Percentiles rank a stretch among this genome's conserved stretches.
These are phyloP conservation scores for Peromyscus maniculatus DNA, from an alignment of 2,113 vertebrate species.

Conservation along the genomic window DNA sequence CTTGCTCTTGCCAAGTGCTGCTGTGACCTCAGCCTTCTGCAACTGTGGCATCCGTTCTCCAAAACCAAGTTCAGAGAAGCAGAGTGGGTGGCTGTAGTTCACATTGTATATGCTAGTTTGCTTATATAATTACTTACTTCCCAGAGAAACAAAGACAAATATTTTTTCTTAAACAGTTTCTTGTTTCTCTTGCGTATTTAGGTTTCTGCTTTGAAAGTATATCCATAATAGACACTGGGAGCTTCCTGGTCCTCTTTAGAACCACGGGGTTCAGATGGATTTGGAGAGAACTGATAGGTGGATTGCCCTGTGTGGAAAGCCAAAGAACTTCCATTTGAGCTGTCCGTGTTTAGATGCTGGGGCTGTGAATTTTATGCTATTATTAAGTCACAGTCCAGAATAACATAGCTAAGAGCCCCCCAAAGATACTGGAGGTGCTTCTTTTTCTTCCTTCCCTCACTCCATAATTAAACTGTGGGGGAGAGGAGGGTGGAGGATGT, in stretches of 20 bases:
- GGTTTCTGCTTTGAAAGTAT: constrained; percentile 26
- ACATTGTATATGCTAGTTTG: background rate
- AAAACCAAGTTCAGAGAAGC: background rate
- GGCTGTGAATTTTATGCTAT: background rate
- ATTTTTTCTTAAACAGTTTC: background rate
- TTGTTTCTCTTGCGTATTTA: constrained; percentile 13
- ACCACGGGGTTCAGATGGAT: background rate
- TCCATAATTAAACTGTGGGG: constrained; percentile 8
- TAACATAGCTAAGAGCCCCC: background rate
- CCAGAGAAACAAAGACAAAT: background rate
- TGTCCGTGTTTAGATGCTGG: background rate
- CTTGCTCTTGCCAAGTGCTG: background rate
- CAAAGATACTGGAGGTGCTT: background rate
- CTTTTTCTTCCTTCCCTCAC: background rate
- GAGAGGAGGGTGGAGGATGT: background rate
- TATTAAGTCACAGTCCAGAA: background rate
- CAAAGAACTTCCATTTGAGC: background rate
- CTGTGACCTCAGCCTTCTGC: background rate
- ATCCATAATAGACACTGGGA: background rate
- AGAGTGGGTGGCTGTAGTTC: background rate
- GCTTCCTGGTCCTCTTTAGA: background rate
- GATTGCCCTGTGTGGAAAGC: background rate
- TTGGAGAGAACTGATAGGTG: background rate
- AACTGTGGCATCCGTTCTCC: background rate
- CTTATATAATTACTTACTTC: background rate